Evolutionary conservation across 2,113 vertebrate genomes (phyloP).

Genomic region (Solenodon paradoxus): DNA sequence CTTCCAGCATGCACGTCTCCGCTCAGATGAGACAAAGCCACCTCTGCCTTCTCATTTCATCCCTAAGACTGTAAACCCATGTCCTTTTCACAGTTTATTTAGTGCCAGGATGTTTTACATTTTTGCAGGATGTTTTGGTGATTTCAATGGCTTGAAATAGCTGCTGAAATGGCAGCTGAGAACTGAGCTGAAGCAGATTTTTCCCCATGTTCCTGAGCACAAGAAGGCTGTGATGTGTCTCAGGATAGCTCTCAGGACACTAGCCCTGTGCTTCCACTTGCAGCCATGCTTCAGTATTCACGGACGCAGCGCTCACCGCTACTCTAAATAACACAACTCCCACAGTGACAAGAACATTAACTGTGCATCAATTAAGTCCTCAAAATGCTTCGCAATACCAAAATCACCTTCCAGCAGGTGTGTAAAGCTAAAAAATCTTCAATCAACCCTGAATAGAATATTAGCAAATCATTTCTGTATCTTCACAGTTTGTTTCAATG

Average conservation of each 20-base stretch:
- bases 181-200: too few relatives aligned
- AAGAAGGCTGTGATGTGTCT: too few relatives aligned
- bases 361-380: neutral
- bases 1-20: neutral
- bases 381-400: neutral
- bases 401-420: neutral
- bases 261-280: neutral
- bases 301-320: neutral
- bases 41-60: neutral
- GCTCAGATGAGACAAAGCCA: neutral
- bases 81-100: neutral
- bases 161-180: too few relatives aligned
- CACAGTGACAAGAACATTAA: neutral
- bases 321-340: neutral
- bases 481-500: neutral
- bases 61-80: neutral
- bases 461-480: neutral
- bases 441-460: neutral
- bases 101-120: neutral
- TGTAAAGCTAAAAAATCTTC: constrained; percentile 4
- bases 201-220: too few relatives aligned
- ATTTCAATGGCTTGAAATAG: neutral
- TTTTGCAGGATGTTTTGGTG: neutral
- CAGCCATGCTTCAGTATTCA: neutral
- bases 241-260: too few relatives aligned